Base-by-base conservation (phyloP, 2,797 vertebrate genomes). In the Neosalanx taihuensis region DNA sequence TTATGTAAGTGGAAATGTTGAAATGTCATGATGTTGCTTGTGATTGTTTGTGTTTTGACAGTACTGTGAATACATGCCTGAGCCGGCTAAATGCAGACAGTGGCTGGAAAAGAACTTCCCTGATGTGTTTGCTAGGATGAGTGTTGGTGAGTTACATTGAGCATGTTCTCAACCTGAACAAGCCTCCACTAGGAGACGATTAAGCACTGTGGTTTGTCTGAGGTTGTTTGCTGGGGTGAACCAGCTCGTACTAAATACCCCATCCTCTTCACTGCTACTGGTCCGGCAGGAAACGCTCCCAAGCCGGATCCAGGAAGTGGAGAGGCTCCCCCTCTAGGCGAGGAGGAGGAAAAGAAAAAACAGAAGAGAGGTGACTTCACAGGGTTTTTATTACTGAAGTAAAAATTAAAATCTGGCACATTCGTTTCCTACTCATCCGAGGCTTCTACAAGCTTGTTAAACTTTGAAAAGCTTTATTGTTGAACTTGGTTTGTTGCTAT, bases 11-110 rank as follows among this genome's bases (percentile, higher is more conserved):
- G 58, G 23, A 15, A 26, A 10, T 1, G 9, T 10, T 12, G 23
- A 26, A 30, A 60, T 30, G 51, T 56, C 18, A 1, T 56, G 58
- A 26, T 29, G 23, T 60, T 29, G 26, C 4, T 3, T 29, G 26
- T 60, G 58, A 12, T 13, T 13, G 10, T 60, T 18, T 37, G 76
- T 69, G 37, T 75, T 7, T 87, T 46, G 74, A 13, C 76, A 99
- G 98, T 99, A 99, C 91, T 99, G 98, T 60, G 97, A 99, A 91
- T 99, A 99, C 83, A 99, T 99, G 98, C 97, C 98, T 17, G 97
- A 99, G 88, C 96, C 96, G 30, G 91, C 95, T 85, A 99, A 99
- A 89, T 99, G 98, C 87, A 95, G 97, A 81, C 97, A 98, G 12
- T 99, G 97, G 97, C 92, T 98, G 81, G 98, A 99, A 92, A 99